Evolutionary conservation across 2,113 vertebrate species (phyloP).

Genomic region (Pedionomus torquatus): DNA sequence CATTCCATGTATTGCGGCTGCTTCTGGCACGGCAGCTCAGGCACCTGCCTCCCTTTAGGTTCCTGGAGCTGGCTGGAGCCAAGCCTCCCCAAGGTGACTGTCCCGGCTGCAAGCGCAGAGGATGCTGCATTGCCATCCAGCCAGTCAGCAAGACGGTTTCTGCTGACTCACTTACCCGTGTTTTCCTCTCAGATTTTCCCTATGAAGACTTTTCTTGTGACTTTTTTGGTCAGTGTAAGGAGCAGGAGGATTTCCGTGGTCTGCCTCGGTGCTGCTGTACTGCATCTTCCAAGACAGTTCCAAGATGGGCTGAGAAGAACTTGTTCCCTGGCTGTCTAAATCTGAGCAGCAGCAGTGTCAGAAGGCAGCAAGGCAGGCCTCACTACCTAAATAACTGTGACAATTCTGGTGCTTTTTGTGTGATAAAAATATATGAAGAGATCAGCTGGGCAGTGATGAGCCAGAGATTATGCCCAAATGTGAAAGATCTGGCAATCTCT

Average conservation of each 20-base stretch:
- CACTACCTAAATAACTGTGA: not conserved
- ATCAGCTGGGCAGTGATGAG: not conserved
- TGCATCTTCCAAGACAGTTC: not conserved
- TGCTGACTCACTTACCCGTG: not conserved
- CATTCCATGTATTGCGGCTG: not conserved
- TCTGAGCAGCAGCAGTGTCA: not conserved
- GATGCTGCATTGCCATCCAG: not conserved
- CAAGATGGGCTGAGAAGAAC: accelerated
- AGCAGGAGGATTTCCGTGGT: not conserved
- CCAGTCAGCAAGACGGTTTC: not conserved
- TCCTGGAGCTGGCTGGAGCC: not conserved
- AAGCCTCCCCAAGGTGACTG: not conserved
- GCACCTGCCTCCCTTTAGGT: not conserved
- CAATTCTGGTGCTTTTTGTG: not conserved
- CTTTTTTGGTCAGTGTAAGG: not conserved
- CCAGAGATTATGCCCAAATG: not conserved
- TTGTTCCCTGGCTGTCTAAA: not conserved
- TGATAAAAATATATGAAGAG: not conserved
- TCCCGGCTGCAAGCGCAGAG: not conserved
- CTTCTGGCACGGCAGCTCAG: not conserved
- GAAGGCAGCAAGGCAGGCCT: not conserved
- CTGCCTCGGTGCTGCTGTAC: accelerated
- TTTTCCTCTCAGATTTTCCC: not conserved
- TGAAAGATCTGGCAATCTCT: not conserved
- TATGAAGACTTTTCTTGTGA: not conserved